A percentile compares a stretch with the other conserved stretches of the same genome.
Evolutionary conservation across 2,113 vertebrate genomes (phyloP).

Genomic region (Nesogale talazaci): DNA sequence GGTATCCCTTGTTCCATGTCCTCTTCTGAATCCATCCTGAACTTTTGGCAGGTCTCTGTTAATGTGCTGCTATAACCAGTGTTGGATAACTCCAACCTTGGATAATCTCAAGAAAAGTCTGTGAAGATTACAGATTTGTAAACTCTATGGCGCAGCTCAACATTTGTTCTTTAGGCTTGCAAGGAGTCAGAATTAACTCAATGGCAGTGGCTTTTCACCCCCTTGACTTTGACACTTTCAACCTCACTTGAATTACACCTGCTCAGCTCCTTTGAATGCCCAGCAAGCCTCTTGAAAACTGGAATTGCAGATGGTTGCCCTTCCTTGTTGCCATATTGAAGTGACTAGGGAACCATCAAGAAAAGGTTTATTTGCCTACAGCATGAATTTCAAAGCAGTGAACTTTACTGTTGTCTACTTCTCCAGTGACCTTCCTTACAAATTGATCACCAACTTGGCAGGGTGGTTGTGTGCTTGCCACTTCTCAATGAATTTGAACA

Average conservation of each 20-base stretch:
- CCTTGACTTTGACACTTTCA: neutral
- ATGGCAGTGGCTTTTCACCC: too few species aligned
- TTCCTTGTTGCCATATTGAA: neutral
- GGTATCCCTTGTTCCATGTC: too few species aligned
- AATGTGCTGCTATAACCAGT: too few species aligned
- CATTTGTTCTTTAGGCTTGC: too few species aligned
- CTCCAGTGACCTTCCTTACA: neutral
- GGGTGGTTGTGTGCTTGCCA: neutral
- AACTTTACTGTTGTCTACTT: neutral
- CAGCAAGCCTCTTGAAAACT: neutral
- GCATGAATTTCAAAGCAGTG: neutral
- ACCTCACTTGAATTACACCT: neutral
- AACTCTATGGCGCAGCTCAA: too few species aligned
- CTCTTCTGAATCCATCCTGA: too few species aligned
- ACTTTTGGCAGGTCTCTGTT: too few species aligned
- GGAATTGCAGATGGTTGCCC: neutral
- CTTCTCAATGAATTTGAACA: neutral
- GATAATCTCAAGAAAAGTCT: too few species aligned
- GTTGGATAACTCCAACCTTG: too few species aligned
- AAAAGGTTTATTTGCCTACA: neutral
- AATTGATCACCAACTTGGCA: neutral
- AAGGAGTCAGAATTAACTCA: too few species aligned
- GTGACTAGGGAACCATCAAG: neutral
- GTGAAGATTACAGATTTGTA: too few species aligned
- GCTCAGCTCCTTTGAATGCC: neutral